Evolutionary conservation across 2,888 invertebrate species (phyloP).

Genomic region (Tenthredo distinguenda): DNA sequence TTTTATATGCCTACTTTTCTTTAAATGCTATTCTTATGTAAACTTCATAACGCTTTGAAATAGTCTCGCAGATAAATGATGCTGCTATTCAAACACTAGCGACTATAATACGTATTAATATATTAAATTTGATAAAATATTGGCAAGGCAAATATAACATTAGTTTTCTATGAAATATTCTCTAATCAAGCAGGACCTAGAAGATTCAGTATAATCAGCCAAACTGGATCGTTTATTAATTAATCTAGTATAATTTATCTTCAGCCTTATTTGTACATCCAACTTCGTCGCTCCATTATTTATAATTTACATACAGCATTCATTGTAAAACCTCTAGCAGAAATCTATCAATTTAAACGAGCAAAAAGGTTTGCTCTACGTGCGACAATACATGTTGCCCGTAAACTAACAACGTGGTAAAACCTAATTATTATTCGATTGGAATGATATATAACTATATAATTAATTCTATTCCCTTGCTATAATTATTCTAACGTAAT

Average conservation of each 20-base stretch:
- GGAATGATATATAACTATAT: conserved; percentile 4
- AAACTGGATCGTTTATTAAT: conserved; percentile 12
- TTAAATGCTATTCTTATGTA: not conserved
- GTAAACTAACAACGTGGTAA: not conserved
- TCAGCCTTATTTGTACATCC: conserved; percentile 45
- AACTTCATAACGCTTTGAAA: conserved; percentile 9
- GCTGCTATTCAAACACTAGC: conserved; percentile 21
- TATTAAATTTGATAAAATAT: conserved; percentile 28
- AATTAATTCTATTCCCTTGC: not conserved
- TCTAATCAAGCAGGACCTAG: conserved; percentile 33
- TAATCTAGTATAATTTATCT: conserved; percentile 23
- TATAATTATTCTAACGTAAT: conserved; percentile 40
- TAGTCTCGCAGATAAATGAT: conserved; percentile 2
- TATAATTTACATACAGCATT: conserved; percentile 17
- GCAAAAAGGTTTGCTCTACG: not conserved
- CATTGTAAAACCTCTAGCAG: conserved; percentile 44
- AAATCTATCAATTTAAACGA: conserved; percentile 9
- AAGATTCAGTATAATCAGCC: conserved; percentile 36
- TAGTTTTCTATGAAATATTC: conserved; percentile 5
- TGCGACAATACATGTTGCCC: not conserved
- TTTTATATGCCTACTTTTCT: not conserved
- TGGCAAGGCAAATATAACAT: conserved; percentile 38
- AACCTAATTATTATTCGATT: conserved; percentile 7
- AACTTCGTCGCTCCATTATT: not conserved
- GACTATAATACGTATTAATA: conserved; percentile 17